These are phyloP conservation scores for Acanthiza pusilla DNA, from an alignment of 2,797 vertebrate species.

Conservation along the genomic window DNA sequence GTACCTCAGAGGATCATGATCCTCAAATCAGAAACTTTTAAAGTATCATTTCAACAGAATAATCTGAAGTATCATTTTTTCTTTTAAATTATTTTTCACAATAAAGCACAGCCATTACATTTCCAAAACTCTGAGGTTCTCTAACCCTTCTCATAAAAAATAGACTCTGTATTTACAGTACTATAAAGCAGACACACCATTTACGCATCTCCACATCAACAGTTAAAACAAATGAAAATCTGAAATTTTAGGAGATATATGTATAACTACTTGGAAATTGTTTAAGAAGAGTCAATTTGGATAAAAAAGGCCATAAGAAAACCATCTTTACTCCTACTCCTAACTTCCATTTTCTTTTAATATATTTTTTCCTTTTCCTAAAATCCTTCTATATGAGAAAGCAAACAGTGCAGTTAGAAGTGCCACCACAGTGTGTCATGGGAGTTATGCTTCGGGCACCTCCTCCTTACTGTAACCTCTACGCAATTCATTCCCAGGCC, in stretches of 20 bases:
- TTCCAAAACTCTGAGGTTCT: neutral
- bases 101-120: neutral
- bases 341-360: neutral
- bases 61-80: neutral
- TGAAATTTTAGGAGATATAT: neutral
- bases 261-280: neutral
- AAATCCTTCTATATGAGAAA: neutral
- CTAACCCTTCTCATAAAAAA: neutral
- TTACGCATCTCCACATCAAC: neutral
- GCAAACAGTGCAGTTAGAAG: conserved; percentile 39
- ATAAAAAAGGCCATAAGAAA: neutral
- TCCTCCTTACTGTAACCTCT: conserved; percentile 2
- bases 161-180: neutral
- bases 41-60: neutral
- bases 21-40: neutral
- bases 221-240: neutral
- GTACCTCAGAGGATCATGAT: neutral
- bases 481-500: neutral
- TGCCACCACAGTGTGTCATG: conserved; percentile 62
- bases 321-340: neutral
- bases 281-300: neutral
- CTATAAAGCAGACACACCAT: neutral
- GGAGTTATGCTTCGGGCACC: conserved; percentile 40
- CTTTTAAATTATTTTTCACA: neutral
- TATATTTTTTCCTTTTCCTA: neutral